Percentiles rank a stretch among this genome's conserved stretches.
phyloP scores from a whole-genome alignment of 2,113 vertebrate species.

The Corythaixoides concolor region DNA sequence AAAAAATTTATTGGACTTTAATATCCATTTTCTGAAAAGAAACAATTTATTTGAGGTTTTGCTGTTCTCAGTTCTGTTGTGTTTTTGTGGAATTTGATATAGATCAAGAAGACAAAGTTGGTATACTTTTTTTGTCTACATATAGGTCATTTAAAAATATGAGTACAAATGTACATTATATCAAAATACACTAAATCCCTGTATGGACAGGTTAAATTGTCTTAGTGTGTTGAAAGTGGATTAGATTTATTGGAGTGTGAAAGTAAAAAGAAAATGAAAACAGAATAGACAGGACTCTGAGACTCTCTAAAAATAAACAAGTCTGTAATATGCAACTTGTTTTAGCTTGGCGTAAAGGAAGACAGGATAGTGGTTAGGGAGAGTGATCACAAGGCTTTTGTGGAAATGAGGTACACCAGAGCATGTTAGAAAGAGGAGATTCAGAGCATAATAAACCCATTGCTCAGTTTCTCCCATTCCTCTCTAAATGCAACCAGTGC shows the following conservation, averaged over 20 bases:
- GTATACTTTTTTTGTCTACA: background rate
- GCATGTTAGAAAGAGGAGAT: background rate
- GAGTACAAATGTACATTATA: background rate
- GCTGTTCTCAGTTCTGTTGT: background rate
- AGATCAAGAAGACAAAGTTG: background rate
- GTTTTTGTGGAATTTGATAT: background rate
- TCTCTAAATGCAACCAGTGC: background rate
- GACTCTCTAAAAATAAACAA: conserved; percentile 11
- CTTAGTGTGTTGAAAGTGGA: background rate
- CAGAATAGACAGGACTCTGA: background rate
- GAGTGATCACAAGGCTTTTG: background rate
- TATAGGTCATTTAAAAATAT: background rate
- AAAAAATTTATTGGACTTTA: background rate
- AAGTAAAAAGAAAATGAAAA: background rate
- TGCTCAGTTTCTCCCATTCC: background rate
- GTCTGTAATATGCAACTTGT: background rate
- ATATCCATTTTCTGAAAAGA: background rate
- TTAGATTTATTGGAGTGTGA: background rate
- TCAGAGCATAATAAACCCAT: background rate
- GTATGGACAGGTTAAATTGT: background rate
- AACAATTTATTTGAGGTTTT: accelerated
- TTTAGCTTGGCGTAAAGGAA: background rate
- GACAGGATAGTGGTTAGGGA: background rate
- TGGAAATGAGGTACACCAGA: background rate
- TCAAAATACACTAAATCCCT: background rate